Conservation (phyloP, 2,888 invertebrate species). For the Odontomyia ornata region DNA sequence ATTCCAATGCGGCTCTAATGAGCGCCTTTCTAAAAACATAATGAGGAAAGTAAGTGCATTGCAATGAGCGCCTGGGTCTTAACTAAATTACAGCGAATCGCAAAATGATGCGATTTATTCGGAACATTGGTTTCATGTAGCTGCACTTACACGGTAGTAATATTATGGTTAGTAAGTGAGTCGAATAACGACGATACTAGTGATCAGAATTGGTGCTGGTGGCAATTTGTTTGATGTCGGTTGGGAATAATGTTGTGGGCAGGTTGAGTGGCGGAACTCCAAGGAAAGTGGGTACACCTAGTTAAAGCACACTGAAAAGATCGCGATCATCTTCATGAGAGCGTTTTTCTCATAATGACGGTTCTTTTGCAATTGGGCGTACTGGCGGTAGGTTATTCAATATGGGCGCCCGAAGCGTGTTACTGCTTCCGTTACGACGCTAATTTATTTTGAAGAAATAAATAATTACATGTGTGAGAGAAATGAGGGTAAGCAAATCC, state of each 20-base stretch:
- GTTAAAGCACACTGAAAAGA: not conserved
- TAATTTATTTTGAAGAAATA: not conserved
- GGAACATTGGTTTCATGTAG: not conserved
- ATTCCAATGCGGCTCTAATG: not conserved
- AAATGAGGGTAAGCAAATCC: not conserved
- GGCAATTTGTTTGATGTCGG: not conserved
- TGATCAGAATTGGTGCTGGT: not conserved
- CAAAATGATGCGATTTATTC: constrained; percentile 16
- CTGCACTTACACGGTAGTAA: too few relatives aligned
- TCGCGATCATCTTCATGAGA: not conserved
- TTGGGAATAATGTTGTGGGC: not conserved
- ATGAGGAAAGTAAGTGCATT: not conserved
- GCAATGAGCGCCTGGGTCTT: not conserved
- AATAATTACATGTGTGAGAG: not conserved
- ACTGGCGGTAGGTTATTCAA: not conserved
- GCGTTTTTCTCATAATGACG: not conserved
- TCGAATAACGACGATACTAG: not conserved
- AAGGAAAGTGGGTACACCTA: not conserved
- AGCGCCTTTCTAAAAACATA: constrained; percentile 2
- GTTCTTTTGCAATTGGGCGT: not conserved
- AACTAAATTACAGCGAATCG: constrained; percentile 5
- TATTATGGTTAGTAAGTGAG: not conserved
- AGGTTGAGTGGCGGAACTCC: not conserved
- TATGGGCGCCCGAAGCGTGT: not conserved
- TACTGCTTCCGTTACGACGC: not conserved